Percentiles rank a stretch among this genome's conserved stretches.
Evolutionary conservation across 2,888 invertebrate species (phyloP).

Genomic region (Eugnorisma glareosa): DNA sequence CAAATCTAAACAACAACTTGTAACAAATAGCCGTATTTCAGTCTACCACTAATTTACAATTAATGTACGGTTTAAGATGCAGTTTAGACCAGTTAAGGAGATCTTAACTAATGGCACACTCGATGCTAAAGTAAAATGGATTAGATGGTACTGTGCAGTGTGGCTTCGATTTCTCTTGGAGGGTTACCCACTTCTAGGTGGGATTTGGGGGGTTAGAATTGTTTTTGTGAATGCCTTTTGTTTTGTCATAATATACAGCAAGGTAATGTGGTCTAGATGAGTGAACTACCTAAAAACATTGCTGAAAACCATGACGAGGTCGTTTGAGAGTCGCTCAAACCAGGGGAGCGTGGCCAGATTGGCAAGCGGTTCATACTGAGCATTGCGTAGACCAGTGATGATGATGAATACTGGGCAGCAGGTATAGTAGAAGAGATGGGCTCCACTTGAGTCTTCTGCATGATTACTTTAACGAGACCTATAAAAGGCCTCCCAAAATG

Average conservation of each 20-base stretch:
- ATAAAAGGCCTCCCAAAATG: neutral
- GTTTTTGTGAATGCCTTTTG: neutral
- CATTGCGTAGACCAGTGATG: neutral
- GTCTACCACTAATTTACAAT: constrained; percentile 81
- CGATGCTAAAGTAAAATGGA: constrained; percentile 69
- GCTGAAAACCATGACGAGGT: neutral
- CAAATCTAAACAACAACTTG: constrained; percentile 76
- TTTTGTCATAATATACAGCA: neutral
- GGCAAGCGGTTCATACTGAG: neutral
- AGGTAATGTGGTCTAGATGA: neutral
- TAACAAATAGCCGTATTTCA: constrained; percentile 79
- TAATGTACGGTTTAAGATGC: constrained; percentile 78
- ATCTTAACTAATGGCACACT: constrained; percentile 74
- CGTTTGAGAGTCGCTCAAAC: neutral
- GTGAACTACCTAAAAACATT: neutral
- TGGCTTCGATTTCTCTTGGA: constrained; percentile 56
- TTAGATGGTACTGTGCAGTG: constrained; percentile 55
- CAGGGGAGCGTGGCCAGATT: neutral
- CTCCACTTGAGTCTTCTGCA: neutral
- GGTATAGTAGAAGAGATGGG: neutral
- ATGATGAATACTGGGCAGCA: neutral
- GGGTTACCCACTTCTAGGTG: constrained; percentile 33
- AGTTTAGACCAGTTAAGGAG: constrained; percentile 78
- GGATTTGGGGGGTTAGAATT: constrained; percentile 7
- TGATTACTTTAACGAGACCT: neutral